phyloP scores from a whole-genome alignment of 2,113 vertebrate genomes.

The Melanostigma gelatinosum region DNA sequence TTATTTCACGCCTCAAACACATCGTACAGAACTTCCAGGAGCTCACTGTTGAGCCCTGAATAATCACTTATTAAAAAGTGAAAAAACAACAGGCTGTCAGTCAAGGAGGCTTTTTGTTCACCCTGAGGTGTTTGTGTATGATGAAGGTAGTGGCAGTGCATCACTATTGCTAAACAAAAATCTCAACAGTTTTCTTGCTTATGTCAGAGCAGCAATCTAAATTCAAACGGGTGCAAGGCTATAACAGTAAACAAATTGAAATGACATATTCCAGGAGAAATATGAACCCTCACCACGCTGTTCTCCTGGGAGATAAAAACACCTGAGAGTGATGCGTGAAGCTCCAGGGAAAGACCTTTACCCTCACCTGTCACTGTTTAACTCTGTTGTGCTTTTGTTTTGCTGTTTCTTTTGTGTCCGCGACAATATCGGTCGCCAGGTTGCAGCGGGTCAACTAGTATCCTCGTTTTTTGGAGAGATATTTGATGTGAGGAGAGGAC shows the following conservation, averaged over 20 bases:
- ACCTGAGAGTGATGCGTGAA: not conserved
- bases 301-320: conserved; percentile 8
- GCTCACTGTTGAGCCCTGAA: not conserved
- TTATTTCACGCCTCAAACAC: not conserved
- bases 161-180: not conserved
- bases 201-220: not conserved
- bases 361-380: conserved; percentile 40
- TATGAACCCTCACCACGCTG: not conserved
- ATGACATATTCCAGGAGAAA: not conserved
- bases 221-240: not conserved
- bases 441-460: conserved; percentile 15
- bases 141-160: not conserved
- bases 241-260: not conserved
- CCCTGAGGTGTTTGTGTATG: not conserved
- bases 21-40: not conserved
- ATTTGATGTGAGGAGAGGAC: not conserved
- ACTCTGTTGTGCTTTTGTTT: conserved; percentile 11
- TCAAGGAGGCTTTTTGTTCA: not conserved
- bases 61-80: not conserved
- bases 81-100: not conserved
- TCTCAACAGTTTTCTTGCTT: not conserved
- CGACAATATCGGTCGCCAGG: not conserved
- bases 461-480: not conserved
- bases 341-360: conserved; percentile 18
- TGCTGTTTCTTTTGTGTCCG: conserved; percentile 1